Base-by-base conservation (phyloP, 2,888 invertebrate genomes). In the Lamproptera curius region DNA sequence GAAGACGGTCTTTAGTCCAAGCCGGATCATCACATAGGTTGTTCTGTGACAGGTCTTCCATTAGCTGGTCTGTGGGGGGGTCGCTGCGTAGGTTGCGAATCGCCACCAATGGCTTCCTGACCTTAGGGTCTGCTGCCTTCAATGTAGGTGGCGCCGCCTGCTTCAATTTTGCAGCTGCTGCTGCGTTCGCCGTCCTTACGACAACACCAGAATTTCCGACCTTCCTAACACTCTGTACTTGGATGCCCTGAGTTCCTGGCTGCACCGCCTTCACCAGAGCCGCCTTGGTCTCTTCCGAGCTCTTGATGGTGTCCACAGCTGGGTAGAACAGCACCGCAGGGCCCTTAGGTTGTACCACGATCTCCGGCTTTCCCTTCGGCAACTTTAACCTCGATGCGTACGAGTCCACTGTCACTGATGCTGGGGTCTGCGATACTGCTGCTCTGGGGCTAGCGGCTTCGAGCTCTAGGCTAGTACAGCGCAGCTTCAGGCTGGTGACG, bases 291-390 rank as follows among this genome's bases (percentile, higher is more conserved):
- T 15, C 46, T 0, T 39, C 42, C 10, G 38, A 35, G 0, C 17
- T 1, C 1, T 46, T 50, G 1, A 50, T 34, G 0, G 8, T 8
- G 0, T 34, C 46, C 0, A 2, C 0, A 2, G 28, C 1, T 0
- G 57, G 56, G 44, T 59, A 59, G 1, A 59, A 44, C 0, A 50
- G 5, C 0, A 59, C 31, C 0, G 53, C 40, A 0, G 53, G 52
- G 1, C 53, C 56, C 14, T 14, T 23, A 1, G 33, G 13, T 2
- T 17, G 15, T 2, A 26, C 26, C 0, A 16, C 5, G 9, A 16
- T 6, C 1, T 16, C 14, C 0, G 37, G 16, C 9, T 15, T 31
- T 0, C 36, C 47, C 9, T 8, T 26, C 0, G 47, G 47, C 13
- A 41, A 14, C 2, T 28, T 41, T 0, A 41, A 31, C 15, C 14